A percentile compares a stretch with the other conserved stretches of the same genome.
These are phyloP conservation scores for Diplosoma virens DNA, from an alignment of 23 tunicate genomes.

Conservation along the genomic window DNA sequence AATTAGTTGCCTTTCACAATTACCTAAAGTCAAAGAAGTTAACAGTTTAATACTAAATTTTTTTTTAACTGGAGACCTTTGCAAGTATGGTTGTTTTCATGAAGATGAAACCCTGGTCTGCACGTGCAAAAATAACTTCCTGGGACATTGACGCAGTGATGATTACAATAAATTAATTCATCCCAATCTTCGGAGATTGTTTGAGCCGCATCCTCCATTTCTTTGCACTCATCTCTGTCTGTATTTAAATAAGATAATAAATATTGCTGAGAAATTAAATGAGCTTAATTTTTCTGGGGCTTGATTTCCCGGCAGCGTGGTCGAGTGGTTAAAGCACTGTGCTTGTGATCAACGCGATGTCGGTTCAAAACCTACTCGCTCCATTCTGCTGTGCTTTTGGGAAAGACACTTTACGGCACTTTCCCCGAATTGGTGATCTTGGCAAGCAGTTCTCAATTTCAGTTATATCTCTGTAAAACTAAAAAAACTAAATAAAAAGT, in stretches of 20 bases:
- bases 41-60: background rate
- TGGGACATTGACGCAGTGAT: constrained; percentile 65
- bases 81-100: constrained; percentile 80
- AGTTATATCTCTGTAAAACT: too few relatives aligned
- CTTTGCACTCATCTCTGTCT: constrained; percentile 74
- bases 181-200: constrained; percentile 72
- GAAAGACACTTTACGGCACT: background rate
- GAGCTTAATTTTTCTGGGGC: background rate
- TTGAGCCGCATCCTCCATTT: constrained; percentile 28
- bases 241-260: background rate
- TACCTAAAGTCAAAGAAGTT: background rate
- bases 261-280: background rate
- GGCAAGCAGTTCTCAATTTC: too few relatives aligned
- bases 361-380: too few relatives aligned
- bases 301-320: too few relatives aligned
- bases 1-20: constrained; percentile 20
- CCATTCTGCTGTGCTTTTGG: too few relatives aligned
- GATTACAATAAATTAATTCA: constrained; percentile 67
- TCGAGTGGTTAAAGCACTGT: too few relatives aligned
- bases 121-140: constrained; percentile 75
- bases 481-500: too few relatives aligned
- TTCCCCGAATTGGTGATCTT: background rate
- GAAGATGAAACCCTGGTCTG: constrained; percentile 63
- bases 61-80: constrained; percentile 20
- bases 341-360: too few relatives aligned